phyloP scores from a whole-genome alignment of 2,888 invertebrate genomes.

The Drosophila prostipennis region DNA sequence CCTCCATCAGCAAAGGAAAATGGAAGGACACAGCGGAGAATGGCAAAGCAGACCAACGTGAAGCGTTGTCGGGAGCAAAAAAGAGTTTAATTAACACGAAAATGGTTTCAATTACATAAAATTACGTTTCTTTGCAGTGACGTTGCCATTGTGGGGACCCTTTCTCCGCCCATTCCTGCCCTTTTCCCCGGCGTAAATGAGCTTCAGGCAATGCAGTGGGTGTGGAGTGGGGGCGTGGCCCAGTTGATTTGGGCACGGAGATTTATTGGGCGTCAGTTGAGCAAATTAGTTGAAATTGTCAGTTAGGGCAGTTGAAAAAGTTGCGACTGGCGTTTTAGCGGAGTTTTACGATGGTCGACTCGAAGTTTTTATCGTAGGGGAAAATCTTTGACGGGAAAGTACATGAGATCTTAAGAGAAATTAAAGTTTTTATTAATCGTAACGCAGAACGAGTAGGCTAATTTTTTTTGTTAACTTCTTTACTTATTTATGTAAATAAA shows the following conservation, averaged over 20 bases:
- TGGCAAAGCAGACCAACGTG: constrained; percentile 15
- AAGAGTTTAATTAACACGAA: constrained; percentile 80
- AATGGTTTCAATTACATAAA: constrained; percentile 79
- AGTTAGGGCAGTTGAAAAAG: constrained; percentile 51
- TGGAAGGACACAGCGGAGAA: constrained; percentile 15
- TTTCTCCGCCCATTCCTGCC: neutral
- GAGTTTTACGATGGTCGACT: constrained; percentile 24
- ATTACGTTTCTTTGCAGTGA: constrained; percentile 74
- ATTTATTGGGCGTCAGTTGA: constrained; percentile 78
- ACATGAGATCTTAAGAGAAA: neutral
- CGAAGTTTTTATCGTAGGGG: constrained; percentile 19
- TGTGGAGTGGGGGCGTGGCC: constrained; percentile 46
- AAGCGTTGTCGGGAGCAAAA: constrained; percentile 38
- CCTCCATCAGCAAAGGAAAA: constrained; percentile 25
- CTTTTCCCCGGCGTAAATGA: constrained; percentile 19
- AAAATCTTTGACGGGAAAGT: constrained; percentile 19
- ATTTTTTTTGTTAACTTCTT: too few species aligned
- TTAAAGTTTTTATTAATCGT: neutral
- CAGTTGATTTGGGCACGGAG: constrained; percentile 76
- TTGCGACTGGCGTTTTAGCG: constrained; percentile 22
- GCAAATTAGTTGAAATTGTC: constrained; percentile 80
- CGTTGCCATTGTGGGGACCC: constrained; percentile 55
- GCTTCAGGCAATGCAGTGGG: constrained; percentile 26
- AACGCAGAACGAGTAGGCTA: too few species aligned
- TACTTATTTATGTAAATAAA: too few species aligned